Base-by-base conservation (phyloP, 2,888 invertebrate genomes). In the Steromphala cineraria region DNA sequence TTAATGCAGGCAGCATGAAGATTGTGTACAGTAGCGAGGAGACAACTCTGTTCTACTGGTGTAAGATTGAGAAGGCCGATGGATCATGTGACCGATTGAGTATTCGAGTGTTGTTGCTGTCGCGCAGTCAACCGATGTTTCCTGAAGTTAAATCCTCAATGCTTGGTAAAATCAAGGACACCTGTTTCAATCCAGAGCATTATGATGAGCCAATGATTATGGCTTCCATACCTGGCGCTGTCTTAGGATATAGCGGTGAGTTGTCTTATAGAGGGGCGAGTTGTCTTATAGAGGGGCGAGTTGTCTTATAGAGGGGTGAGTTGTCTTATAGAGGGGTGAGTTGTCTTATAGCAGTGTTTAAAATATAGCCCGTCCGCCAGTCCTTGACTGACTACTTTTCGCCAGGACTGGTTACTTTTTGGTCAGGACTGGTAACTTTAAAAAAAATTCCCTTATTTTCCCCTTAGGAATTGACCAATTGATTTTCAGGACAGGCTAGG, bases 1-100 rank as follows among this genome's bases (percentile, higher is more conserved):
- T 53, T 36, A n/a, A n/a, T 77, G 17, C 83, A 87, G 87, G 83
- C 15, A 83, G 83, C 19, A 67, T 82, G n/a, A 87, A 87, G 75
- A 78, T 87, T 19, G 53, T 87, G 21, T 80, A 84, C 76, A 76
- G 83, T 15, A 81, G 80, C 21, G 81, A 82, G 36, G 56, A 74
- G 13, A n/a, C 81, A 3, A 62, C 81, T 13, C 82, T 87, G 2
- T 79, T 84, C 40, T 87, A 85, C 80, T 79, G 62, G 36, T 87
- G 87, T 55, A 77, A 71, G 1, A 52, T 80, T 40, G 77, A 80
- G 4, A 82, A 78, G 2, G 1, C 74, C 1, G 82, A 83, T 17
- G 82, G 81, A 40, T 78, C 67, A 2, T 87, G 87, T 67, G 55
- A 82, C 4, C 62, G 53, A 0, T 56, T 71, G 0, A 85, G 86